A percentile compares a stretch with the other conserved stretches of the same genome.
These are phyloP conservation scores for Smittia aterrima DNA, from an alignment of 2,888 invertebrate genomes.

Conservation along the genomic window DNA sequence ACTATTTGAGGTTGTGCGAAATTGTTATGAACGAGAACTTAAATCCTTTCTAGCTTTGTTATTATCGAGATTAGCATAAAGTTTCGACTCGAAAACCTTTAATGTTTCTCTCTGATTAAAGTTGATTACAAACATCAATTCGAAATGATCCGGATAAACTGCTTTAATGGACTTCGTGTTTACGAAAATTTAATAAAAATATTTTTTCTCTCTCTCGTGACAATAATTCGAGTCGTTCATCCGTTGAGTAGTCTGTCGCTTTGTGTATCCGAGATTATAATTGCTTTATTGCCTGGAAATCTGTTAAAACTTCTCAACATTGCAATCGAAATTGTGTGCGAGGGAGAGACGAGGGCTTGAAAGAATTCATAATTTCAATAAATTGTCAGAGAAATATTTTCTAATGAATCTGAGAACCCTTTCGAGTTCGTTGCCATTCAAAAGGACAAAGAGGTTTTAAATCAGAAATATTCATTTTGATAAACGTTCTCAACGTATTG, in stretches of 20 bases:
- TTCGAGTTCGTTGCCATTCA: background rate
- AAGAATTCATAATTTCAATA: background rate
- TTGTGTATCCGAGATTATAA: slow-evolving; percentile 32
- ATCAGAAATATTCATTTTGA: background rate
- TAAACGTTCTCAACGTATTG: background rate
- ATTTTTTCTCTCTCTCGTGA: background rate
- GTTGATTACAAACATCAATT: slow-evolving; percentile 32
- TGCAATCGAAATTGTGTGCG: background rate
- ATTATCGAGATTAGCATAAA: slow-evolving; percentile 28
- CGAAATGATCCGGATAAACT: slow-evolving; percentile 41
- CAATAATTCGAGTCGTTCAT: slow-evolving; percentile 2
- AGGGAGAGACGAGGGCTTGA: slow-evolving; percentile 5
- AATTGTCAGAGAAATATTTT: slow-evolving; percentile 17
- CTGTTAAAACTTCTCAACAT: slow-evolving; percentile 22
- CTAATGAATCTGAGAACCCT: background rate
- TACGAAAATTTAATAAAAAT: slow-evolving; percentile 36
- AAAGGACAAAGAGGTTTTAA: background rate
- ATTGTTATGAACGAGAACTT: background rate
- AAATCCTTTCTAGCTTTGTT: background rate
- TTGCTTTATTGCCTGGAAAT: slow-evolving; percentile 42
- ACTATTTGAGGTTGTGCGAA: background rate
- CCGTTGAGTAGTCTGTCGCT: background rate
- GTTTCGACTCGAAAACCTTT: background rate
- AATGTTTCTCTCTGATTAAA: background rate
- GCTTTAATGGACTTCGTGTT: slow-evolving; percentile 36